phyloP scores from a whole-genome alignment of 2,888 invertebrate species.

The Adelognathus sp. region DNA sequence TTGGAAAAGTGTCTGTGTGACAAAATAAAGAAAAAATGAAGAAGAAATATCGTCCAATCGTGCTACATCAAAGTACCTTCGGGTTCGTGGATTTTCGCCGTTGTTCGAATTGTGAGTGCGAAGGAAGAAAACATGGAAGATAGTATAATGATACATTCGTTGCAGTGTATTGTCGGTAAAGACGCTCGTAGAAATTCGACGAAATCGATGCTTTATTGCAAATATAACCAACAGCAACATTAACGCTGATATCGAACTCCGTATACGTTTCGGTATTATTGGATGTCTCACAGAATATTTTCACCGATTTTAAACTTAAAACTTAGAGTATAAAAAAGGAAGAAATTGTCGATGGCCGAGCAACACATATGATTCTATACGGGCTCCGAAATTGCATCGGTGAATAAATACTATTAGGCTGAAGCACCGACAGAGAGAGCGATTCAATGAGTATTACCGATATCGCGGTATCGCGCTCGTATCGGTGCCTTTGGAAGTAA shows the following conservation, averaged over 20 bases:
- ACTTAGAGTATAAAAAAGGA: constrained; percentile 25
- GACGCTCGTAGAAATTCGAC: constrained; percentile 1
- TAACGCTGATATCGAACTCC: background rate
- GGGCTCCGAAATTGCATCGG: background rate
- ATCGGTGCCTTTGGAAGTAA: background rate
- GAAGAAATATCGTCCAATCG: background rate
- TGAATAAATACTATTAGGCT: background rate
- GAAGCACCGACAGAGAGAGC: background rate
- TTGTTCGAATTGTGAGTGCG: background rate
- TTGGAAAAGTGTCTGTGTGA: background rate
- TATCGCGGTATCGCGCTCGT: background rate
- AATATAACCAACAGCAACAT: constrained; percentile 11
- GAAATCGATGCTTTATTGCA: constrained; percentile 41
- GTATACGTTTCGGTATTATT: background rate
- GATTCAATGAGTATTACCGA: background rate
- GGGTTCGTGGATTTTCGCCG: background rate
- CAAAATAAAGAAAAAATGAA: background rate
- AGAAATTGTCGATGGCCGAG: background rate
- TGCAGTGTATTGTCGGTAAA: constrained; percentile 17
- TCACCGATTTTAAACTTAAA: background rate
- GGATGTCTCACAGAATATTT: constrained; percentile 12
- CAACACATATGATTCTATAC: background rate
- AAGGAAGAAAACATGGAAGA: background rate
- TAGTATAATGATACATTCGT: background rate
- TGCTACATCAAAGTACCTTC: constrained; percentile 4